Base-by-base conservation (phyloP, 2,113 vertebrate genomes). In the Sinocyclocheilus anophthalmus region DNA sequence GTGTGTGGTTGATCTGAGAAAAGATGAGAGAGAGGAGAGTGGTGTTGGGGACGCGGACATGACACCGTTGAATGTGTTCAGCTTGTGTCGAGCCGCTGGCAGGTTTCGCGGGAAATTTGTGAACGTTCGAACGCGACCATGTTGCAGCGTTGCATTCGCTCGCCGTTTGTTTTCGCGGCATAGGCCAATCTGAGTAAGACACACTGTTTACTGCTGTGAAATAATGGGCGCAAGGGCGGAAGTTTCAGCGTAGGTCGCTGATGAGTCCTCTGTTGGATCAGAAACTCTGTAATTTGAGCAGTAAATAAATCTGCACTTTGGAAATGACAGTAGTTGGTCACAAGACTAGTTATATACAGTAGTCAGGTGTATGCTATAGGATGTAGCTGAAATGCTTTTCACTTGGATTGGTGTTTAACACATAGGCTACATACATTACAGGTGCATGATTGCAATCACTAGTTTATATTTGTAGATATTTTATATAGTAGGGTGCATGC, bases 211-310 rank as follows among this genome's bases (percentile, higher is more conserved):
- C 87, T 84, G 76, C 45, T 50, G 88, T 73, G 61, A 79, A 86
- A 91, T 92, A 89, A 87, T 88, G 88, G 75, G 79, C 89, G 86
- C 76, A 88, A 86, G 85, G 72, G 84, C 88, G 91, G 91, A 92
- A 91, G 88, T 92, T 92, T 90, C 82, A 70, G 77, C 90, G 89
- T 90, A 55, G 76, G 53, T 4, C 20, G 57, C 24, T 20, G 42
- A n/a, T 50, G 73, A 50, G 22, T 50, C 37, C 50, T 80, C 18
- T n/a, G 24, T 78, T 20, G 7, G 11, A 26, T 63, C 57, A 42
- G 20, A 59, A 26, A 13, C 77, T 80, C 57, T 53, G 14, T 18
- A 55, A 30, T 18, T 20, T 24, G n/a, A 65, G 3, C 7, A 26
- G 3, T 65, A 18, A 78, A 53, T 76, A 4, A 14, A 26, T 81